Evolutionary conservation across 2,113 vertebrate genomes (phyloP).

Genomic region (Todiramphus saurophagus): DNA sequence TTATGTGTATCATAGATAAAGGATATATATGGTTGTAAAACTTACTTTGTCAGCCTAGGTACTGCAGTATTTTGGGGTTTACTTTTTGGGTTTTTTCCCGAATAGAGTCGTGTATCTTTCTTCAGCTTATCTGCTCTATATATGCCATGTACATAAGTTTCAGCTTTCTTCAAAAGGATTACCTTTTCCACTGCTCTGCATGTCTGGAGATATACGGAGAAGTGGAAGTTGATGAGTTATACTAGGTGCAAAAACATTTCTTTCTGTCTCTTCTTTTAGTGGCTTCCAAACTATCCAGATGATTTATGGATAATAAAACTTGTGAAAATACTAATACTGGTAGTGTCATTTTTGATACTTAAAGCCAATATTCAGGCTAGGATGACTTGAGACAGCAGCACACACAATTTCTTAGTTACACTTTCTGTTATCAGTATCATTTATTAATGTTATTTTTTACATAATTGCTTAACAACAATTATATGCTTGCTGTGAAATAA

Average conservation of each 20-base stretch:
- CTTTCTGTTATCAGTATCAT: not conserved
- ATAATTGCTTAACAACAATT: not conserved
- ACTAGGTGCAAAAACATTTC: not conserved
- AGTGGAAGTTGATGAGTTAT: not conserved
- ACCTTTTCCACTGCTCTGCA: not conserved
- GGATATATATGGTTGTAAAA: not conserved
- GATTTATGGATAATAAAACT: not conserved
- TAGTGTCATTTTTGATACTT: not conserved
- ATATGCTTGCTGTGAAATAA: not conserved
- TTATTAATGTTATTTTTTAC: not conserved
- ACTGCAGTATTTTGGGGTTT: not conserved
- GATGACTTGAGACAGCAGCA: not conserved
- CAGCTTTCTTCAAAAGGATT: not conserved
- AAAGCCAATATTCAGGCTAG: not conserved
- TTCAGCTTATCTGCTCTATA: not conserved
- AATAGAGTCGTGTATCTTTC: not conserved
- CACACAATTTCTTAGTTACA: not conserved
- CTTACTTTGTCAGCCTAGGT: conserved; percentile 9
- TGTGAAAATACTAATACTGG: not conserved
- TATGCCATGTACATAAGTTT: not conserved
- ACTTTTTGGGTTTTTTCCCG: not conserved
- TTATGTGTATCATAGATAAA: not conserved
- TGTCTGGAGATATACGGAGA: not conserved
- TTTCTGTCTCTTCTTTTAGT: not conserved
- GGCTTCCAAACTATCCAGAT: not conserved